Percentiles rank a stretch among this genome's conserved stretches.
These are phyloP conservation scores for Porites lutea DNA, from an alignment of 64 coral and sea anemone genomes.

Conservation along the genomic window DNA sequence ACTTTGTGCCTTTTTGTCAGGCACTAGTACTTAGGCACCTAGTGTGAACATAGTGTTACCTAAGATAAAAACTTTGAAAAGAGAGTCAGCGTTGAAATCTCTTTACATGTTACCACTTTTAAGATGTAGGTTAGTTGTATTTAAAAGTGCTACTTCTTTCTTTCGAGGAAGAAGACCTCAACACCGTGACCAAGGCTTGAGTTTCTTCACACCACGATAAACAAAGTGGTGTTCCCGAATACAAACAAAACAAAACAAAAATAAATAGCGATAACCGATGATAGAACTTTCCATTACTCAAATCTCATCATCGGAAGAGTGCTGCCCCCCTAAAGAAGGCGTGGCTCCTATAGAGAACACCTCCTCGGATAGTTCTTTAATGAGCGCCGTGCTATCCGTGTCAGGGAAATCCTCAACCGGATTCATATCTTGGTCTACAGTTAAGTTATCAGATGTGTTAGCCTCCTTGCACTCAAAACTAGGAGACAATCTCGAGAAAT, in stretches of 20 bases:
- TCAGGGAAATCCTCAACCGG: constrained; percentile 91
- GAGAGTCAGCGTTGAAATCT: too few species aligned
- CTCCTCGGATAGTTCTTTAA: constrained; percentile 95
- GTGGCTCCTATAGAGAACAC: constrained; percentile 89
- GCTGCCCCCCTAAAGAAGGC: constrained; percentile 50
- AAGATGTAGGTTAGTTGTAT: too few species aligned
- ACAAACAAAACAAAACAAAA: background rate
- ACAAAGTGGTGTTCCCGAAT: too few species aligned
- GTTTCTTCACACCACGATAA: too few species aligned
- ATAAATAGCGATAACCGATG: background rate
- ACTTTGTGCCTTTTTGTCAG: too few species aligned
- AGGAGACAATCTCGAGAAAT: constrained; percentile 73
- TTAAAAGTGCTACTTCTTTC: too few species aligned
- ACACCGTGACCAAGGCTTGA: too few species aligned
- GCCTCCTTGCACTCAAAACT: constrained; percentile 76
- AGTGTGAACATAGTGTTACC: too few species aligned
- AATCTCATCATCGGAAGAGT: constrained; percentile 59
- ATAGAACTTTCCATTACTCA: background rate
- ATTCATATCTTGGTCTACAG: constrained; percentile 81
- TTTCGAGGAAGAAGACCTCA: too few species aligned
- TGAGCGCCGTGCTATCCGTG: constrained; percentile 91
- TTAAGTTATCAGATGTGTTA: constrained; percentile 59
- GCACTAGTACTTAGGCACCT: too few species aligned
- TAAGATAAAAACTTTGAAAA: too few species aligned
- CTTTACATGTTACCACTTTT: too few species aligned